phyloP scores from a whole-genome alignment of 2,797 vertebrate species.

The Pangasius krempfi region DNA sequence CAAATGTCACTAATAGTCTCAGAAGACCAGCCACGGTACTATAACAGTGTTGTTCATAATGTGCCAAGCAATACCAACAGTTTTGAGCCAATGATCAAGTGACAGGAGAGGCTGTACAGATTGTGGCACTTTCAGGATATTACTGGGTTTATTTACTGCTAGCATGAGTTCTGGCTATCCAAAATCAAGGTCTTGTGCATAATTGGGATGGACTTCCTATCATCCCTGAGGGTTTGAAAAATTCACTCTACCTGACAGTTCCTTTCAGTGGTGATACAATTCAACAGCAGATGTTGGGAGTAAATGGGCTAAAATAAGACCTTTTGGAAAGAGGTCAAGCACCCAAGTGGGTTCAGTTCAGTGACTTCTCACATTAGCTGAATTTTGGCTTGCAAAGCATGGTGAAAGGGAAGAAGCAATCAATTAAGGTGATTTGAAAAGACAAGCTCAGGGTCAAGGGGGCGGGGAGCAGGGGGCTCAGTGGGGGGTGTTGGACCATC shows the following conservation, averaged over 20 bases:
- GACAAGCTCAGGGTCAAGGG: not conserved
- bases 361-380: not conserved
- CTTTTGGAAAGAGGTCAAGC: not conserved
- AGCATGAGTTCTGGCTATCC: not conserved
- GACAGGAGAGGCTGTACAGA: not conserved
- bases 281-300: not conserved
- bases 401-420: not conserved
- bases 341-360: not conserved
- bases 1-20: not conserved
- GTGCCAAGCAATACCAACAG: not conserved
- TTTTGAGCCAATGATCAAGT: not conserved
- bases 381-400: not conserved
- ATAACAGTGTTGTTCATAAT: not conserved
- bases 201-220: not conserved
- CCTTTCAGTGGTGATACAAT: not conserved
- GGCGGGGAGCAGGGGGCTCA: not conserved
- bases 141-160: not conserved
- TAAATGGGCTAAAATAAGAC: not conserved
- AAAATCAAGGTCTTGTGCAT: not conserved
- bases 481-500: not conserved
- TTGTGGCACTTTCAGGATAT: not conserved
- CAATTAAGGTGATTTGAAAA: not conserved
- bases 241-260: not conserved
- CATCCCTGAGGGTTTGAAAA: not conserved
- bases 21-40: not conserved